A percentile compares a stretch with the other conserved stretches of the same genome.
These are phyloP conservation scores for Aphaenogaster rudis DNA, from an alignment of 1,140 invertebrate genomes.

Conservation along the genomic window DNA sequence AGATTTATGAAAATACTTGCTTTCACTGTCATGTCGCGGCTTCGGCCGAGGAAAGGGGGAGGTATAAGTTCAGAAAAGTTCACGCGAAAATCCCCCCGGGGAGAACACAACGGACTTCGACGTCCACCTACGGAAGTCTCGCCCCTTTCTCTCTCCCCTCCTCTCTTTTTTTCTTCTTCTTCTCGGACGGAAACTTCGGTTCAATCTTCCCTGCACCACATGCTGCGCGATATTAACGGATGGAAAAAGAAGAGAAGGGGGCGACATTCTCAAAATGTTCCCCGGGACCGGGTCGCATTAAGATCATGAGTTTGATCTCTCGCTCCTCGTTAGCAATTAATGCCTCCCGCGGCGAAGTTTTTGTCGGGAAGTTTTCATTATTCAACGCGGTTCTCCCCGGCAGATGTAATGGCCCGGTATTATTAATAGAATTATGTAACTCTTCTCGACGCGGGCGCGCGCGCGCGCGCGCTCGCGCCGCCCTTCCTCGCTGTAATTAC, in stretches of 20 bases:
- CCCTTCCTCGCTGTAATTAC: conserved; percentile 34
- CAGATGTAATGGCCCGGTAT: conserved; percentile 53
- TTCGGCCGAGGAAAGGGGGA: conserved; percentile 41
- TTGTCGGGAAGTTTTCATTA: conserved; percentile 56
- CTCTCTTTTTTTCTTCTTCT: conserved; percentile 1
- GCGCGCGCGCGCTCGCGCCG: no score
- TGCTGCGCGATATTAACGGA: conserved; percentile 67
- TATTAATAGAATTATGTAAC: conserved; percentile 66
- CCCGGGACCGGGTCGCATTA: conserved; percentile 34
- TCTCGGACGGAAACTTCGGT: conserved; percentile 58
- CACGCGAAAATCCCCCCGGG: conserved; percentile 37
- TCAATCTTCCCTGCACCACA: conserved; percentile 64
- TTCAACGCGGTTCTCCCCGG: conserved; percentile 35
- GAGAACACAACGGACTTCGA: conserved; percentile 50
- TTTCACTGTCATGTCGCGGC: conserved; percentile 62
- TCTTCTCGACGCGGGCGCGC: not conserved
- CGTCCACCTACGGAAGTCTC: conserved; percentile 46
- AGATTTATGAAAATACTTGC: conserved; percentile 76
- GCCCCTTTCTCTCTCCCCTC: not conserved
- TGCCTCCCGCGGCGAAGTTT: conserved; percentile 50
- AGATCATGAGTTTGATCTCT: conserved; percentile 61
- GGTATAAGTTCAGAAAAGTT: conserved; percentile 66
- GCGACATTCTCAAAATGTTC: conserved; percentile 49
- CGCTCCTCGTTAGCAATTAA: conserved; percentile 58
- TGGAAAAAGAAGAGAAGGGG: not conserved